phyloP scores from a whole-genome alignment of 2,888 invertebrate species.

The Amiota minor region DNA sequence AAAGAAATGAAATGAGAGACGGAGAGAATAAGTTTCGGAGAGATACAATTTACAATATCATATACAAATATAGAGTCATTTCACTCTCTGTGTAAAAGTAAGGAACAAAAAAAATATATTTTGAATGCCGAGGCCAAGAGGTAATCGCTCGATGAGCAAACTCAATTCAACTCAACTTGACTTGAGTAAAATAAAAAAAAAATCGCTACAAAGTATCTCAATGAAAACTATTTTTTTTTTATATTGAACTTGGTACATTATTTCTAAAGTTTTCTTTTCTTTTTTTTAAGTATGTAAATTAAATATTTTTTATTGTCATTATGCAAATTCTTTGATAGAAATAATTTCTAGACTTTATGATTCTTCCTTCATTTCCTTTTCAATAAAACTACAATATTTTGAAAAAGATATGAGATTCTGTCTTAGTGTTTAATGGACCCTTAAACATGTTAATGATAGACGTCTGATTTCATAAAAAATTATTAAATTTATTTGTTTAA shows the following conservation, averaged over 20 bases:
- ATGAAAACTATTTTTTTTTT: constrained; percentile 42
- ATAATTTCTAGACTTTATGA: too few relatives aligned
- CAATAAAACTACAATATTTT: too few relatives aligned
- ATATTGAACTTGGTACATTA: constrained; percentile 26
- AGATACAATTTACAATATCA: background rate
- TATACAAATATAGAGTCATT: background rate
- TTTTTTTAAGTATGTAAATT: background rate
- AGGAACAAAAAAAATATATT: constrained; percentile 23
- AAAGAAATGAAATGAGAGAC: background rate
- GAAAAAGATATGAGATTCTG: too few relatives aligned
- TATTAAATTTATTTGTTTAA: too few relatives aligned
- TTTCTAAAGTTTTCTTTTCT: constrained; percentile 24
- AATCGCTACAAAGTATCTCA: constrained; percentile 27
- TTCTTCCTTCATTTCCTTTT: too few relatives aligned
- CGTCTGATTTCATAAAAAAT: too few relatives aligned
- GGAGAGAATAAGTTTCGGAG: background rate
- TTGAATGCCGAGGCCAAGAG: constrained; percentile 59
- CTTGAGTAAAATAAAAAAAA: background rate
- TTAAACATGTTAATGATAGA: too few relatives aligned
- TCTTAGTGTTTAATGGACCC: too few relatives aligned
- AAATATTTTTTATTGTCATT: too few relatives aligned
- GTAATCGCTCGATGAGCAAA: constrained; percentile 52
- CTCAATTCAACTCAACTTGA: constrained; percentile 19
- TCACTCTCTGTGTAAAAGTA: background rate
- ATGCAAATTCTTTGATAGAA: too few relatives aligned